These are phyloP conservation scores for Apogon hyalosoma DNA, from an alignment of 2,797 vertebrate species.

Conservation along the genomic window DNA sequence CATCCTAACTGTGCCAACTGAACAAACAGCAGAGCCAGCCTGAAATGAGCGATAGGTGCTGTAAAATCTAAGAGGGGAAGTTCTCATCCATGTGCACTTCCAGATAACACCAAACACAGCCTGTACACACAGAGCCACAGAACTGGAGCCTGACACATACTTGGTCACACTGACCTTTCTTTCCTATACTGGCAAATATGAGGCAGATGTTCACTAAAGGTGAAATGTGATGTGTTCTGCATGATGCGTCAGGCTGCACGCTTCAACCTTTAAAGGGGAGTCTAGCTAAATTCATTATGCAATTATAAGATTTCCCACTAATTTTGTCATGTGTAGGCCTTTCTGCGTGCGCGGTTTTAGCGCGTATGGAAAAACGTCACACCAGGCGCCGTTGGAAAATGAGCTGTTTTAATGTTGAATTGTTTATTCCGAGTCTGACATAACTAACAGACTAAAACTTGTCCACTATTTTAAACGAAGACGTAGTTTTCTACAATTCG, in stretches of 20 bases:
- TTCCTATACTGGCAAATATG: neutral
- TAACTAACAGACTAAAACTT: neutral
- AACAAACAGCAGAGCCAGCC: slow-evolving; percentile 5
- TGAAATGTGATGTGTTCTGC: too few relatives aligned
- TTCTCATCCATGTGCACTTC: slow-evolving; percentile 40
- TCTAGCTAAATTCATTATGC: too few relatives aligned
- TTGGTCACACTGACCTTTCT: neutral
- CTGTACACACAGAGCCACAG: slow-evolving; percentile 12
- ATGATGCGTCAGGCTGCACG: too few relatives aligned
- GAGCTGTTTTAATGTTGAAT: neutral
- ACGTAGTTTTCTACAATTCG: neutral
- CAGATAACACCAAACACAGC: slow-evolving; percentile 39
- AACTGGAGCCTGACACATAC: neutral
- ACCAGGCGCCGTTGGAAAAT: neutral
- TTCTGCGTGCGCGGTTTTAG: neutral
- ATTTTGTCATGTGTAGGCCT: too few relatives aligned
- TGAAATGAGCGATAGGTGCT: slow-evolving; percentile 16
- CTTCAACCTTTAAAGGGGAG: too few relatives aligned
- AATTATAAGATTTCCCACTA: too few relatives aligned
- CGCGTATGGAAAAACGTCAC: neutral
- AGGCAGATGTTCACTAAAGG: neutral
- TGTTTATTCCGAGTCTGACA: neutral
- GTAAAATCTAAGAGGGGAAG: slow-evolving; percentile 44
- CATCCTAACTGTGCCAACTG: neutral
- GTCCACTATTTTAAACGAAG: accelerated